Percentiles rank a stretch among this genome's conserved stretches.
These are phyloP conservation scores for Acleris laterana DNA, from an alignment of 2,888 invertebrate genomes.

Conservation along the genomic window DNA sequence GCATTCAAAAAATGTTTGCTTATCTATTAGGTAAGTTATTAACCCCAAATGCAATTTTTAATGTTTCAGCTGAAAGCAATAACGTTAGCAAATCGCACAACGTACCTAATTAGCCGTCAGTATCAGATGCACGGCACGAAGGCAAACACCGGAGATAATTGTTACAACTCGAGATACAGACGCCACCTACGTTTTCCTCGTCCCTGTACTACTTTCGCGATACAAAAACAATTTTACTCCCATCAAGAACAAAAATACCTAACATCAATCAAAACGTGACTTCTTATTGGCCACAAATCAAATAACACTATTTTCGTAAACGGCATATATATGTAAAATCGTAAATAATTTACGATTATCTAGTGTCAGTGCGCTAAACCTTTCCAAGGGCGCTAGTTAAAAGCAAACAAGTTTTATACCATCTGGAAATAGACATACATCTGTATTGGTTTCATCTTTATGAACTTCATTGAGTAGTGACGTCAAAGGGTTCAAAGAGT, in stretches of 20 bases:
- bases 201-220: conserved; percentile 37
- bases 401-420: conserved; percentile 72
- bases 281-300: conserved; percentile 65
- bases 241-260: conserved; percentile 40
- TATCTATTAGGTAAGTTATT: no score
- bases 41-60: not conserved
- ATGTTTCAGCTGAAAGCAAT: conserved; percentile 13
- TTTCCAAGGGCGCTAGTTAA: conserved; percentile 70
- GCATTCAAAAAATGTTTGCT: no score
- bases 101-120: conserved; percentile 28
- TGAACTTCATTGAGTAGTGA: conserved; percentile 51
- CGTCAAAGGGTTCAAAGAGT: conserved; percentile 60
- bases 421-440: conserved; percentile 64
- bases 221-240: conserved; percentile 32
- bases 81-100: conserved; percentile 10
- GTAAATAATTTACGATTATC: conserved; percentile 61
- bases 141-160: conserved; percentile 66
- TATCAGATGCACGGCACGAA: conserved; percentile 45
- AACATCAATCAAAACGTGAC: conserved; percentile 59
- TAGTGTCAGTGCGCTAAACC: conserved; percentile 55
- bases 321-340: conserved; percentile 52
- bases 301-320: conserved; percentile 55
- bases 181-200: conserved; percentile 33
- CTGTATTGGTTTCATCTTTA: conserved; percentile 56
- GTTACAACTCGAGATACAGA: conserved; percentile 48